Conservation (phyloP, 2,888 invertebrate species). For the Eretmocerus hayati region DNA sequence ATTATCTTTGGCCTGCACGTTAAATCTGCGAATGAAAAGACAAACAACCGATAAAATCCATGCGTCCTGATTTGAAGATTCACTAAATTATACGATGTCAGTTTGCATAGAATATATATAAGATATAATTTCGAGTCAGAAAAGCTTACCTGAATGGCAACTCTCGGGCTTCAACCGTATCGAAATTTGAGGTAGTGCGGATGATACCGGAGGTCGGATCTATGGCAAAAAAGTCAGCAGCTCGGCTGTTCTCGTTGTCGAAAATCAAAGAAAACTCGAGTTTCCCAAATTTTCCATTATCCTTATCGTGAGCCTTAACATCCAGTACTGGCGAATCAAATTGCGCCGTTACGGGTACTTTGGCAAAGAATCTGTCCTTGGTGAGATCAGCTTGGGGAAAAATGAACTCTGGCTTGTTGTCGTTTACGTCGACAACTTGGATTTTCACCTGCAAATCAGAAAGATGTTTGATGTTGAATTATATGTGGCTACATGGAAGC, state of each 20-base stretch:
- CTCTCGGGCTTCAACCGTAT: constrained; percentile 55
- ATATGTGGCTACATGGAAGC: no score
- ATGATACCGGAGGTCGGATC: constrained; percentile 70
- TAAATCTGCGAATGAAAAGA: constrained; percentile 30
- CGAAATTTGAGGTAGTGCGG: constrained; percentile 66
- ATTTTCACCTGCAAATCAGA: constrained; percentile 72
- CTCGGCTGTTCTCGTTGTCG: constrained; percentile 11
- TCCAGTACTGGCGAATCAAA: constrained; percentile 72
- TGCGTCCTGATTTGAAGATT: background rate
- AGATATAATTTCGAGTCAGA: constrained; percentile 42
- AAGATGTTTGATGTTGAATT: no score
- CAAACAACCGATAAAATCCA: background rate
- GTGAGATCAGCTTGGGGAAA: constrained; percentile 59
- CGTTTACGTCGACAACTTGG: constrained; percentile 80
- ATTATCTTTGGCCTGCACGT: constrained; percentile 59
- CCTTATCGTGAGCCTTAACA: constrained; percentile 79
- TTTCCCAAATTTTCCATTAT: constrained; percentile 76
- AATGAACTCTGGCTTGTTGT: constrained; percentile 77
- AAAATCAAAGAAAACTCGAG: constrained; percentile 56
- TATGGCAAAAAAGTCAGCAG: constrained; percentile 63
- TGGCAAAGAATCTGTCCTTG: constrained; percentile 70
- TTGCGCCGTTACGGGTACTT: constrained; percentile 66
- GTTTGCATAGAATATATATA: no score
- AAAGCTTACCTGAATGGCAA: constrained; percentile 60
- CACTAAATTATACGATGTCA: no score